Base-by-base conservation (phyloP, 1,140 invertebrate species). In the Drosophila persimilis region DNA sequence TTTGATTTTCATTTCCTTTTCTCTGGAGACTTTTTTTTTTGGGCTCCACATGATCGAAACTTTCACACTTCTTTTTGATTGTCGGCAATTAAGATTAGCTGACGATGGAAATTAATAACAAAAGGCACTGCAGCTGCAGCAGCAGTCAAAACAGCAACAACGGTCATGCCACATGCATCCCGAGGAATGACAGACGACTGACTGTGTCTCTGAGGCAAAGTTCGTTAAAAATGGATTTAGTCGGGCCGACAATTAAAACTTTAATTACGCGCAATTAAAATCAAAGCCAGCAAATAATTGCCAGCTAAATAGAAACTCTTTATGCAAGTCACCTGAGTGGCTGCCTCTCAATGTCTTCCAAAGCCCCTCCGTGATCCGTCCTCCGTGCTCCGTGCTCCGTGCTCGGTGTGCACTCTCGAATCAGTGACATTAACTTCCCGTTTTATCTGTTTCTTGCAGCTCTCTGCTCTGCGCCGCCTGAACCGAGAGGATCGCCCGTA, bases 211-310 rank as follows among this genome's bases (percentile, higher is more conserved):
- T 11, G 11, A 44, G 11, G 71, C 61, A 73, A 80, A 85, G 81
- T 81, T 81, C 69, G 67, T 80, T 79, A 75, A 83, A 83, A 79
- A 50, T 72, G 65, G 59, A 84, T 80, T 88, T 72, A 72, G 77
- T 75, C 64, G 70, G 52, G 31, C 64, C 29, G 53, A 78, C 78
- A 81, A 86, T 86, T 88, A 86, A 85, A 50, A n/a, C 70, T 59
- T 73, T 86, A 86, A 86, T 86, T 86, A 77, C 65, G 52, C 22
- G 69, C 81, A 86, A 78, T 86, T 86, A 86, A 81, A 81, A 75
- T 75, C 78, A 88, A 86, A 86, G 80, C 69, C 69, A 81, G 56
- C 44, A 61, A 79, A 64, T 73, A 65, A 62, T 80, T 75, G 52
- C 73, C 62, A 74, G 48, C 66, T 73, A 62, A 84, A 78, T 76